phyloP scores from a whole-genome alignment of 2,888 invertebrate species.

The Phytoseiulus persimilis region DNA sequence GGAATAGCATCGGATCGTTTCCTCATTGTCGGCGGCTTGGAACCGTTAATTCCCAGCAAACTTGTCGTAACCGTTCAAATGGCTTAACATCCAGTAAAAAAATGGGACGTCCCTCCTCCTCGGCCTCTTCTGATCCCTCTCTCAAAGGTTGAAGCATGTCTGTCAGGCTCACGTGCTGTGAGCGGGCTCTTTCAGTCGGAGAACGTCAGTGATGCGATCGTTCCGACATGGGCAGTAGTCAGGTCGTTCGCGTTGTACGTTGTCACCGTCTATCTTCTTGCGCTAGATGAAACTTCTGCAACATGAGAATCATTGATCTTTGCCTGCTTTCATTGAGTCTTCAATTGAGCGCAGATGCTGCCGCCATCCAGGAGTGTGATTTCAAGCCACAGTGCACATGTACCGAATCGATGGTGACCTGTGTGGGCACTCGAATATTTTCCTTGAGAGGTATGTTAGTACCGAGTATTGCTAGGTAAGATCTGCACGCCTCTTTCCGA shows the following conservation, averaged over 20 bases:
- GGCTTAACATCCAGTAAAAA: not conserved
- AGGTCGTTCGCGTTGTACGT: not conserved
- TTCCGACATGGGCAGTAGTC: not conserved
- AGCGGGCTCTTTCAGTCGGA: not conserved
- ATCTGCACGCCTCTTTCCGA: too few relatives aligned
- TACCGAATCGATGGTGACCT: conserved; percentile 17
- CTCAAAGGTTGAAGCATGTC: not conserved
- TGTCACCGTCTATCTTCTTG: not conserved
- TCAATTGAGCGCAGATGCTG: not conserved
- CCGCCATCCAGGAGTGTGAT: conserved; percentile 10
- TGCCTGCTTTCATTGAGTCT: not conserved
- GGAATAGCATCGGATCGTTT: too few relatives aligned
- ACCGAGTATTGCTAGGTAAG: too few relatives aligned
- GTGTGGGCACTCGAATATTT: not conserved
- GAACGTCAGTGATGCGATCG: not conserved
- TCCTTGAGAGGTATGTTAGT: not conserved
- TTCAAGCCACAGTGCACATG: conserved; percentile 8
- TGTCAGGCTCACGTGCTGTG: not conserved
- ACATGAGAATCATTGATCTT: not conserved
- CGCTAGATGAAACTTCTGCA: not conserved
- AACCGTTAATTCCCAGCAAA: not conserved
- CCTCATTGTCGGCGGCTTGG: too few relatives aligned
- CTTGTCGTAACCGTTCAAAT: not conserved
- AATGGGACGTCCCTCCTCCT: not conserved
- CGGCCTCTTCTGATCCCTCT: not conserved